Conservation (phyloP, 2,797 vertebrate genomes). For the Semotilus atromaculatus region DNA sequence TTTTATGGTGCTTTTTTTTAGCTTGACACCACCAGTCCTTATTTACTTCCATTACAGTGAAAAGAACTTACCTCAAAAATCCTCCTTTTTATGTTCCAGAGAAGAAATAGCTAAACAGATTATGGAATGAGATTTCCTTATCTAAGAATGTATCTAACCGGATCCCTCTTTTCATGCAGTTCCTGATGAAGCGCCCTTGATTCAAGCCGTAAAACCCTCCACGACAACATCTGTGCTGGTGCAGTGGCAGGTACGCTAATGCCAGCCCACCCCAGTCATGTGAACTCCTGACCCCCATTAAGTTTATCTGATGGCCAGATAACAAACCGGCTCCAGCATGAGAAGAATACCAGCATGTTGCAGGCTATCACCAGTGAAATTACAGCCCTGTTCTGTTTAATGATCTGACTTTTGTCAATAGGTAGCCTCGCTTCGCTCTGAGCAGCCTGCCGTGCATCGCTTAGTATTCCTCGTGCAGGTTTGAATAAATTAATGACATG, state of each 20-base stretch:
- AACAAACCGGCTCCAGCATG: conserved; percentile 38
- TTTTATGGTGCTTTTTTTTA: not conserved
- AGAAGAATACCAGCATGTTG: conserved; percentile 33
- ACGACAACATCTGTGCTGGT: conserved; percentile 94
- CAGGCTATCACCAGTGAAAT: conserved; percentile 57
- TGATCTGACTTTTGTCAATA: conserved; percentile 59
- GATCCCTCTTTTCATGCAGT: conserved; percentile 71
- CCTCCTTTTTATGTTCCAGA: not conserved
- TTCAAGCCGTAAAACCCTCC: conserved; percentile 86
- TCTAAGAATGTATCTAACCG: not conserved
- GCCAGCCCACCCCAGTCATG: not conserved
- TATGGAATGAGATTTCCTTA: not conserved
- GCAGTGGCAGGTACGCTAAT: conserved; percentile 90
- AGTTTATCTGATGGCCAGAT: conserved; percentile 37
- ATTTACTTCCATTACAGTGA: not conserved
- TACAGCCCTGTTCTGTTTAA: conserved; percentile 62
- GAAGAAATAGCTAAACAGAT: not conserved
- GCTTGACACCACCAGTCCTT: not conserved
- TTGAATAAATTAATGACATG: conserved; percentile 57
- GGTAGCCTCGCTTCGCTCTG: conserved; percentile 37
- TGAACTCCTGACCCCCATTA: conserved; percentile 41
- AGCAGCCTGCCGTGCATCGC: conserved; percentile 47
- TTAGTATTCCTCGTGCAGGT: conserved; percentile 59
- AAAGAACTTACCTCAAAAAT: not conserved
- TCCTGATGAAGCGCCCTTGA: conserved; percentile 89